Evolutionary conservation across 92 coral and sea anemone genomes (phyloP), one percentile per base, ranked within the genome.

Genomic region (Porites cylindrica): DNA sequence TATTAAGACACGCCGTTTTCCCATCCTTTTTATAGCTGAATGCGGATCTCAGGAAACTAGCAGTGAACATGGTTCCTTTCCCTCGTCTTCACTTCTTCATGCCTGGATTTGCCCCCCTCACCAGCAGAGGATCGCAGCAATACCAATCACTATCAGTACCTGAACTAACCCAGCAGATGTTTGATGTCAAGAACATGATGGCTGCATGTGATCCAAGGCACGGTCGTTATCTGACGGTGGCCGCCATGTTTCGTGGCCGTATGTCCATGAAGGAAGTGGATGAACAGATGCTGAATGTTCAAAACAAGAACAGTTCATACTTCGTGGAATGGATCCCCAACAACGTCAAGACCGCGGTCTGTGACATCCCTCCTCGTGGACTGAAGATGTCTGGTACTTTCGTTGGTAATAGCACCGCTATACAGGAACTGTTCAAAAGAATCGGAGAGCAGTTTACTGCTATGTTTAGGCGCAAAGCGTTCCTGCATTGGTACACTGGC

Each of bases 401-500:
- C 64, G 71, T 95, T 66, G 98, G 98, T 51, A 95, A 95, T 93
- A 95, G 96, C 92, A 95, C 98, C n/a, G 96, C 96, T 84, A 95
- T 95, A 91, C 98, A 95, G 82, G 98, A 95, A 79, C 88, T 95
- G 58, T 95, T 95, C 92, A 95, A 95, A 85, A 93, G 98, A 71
- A 93, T 95, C 91, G 90, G 98, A 50, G 98, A 95, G 80, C 98
- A 95, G 88, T 95, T 95, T 79, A 91, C 98, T 10, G 98, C 98
- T 84, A 95, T 95, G 98, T 95, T 93, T 92, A 93, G 96, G 89
- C 84, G 98, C 61, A 95, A 95, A 88, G 98, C 98, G 75, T 95
- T 95, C 96, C 84, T 95, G 82, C 98, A 95, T 91, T 95, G 96
- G 98, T 95, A 95, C 90, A 95, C 98, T 91, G 98, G 98, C 10